Conservation (phyloP, 1,140 invertebrate species). For the Monochamus saltuarius region DNA sequence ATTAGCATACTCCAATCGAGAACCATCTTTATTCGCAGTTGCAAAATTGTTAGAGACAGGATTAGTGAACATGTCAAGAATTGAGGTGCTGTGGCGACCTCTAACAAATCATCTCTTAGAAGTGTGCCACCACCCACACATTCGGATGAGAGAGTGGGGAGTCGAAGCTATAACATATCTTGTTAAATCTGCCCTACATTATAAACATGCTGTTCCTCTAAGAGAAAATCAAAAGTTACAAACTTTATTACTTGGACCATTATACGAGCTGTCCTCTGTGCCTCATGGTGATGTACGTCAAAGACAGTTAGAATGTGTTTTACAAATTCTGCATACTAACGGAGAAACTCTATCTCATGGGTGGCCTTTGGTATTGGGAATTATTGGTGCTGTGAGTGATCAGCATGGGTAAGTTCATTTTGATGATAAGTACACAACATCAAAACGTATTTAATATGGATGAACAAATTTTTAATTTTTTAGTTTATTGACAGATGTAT, state of each 20-base stretch:
- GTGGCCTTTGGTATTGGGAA: constrained; percentile 92
- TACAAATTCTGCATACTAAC: constrained; percentile 88
- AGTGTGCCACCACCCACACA: constrained; percentile 94
- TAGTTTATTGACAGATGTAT: too few species aligned
- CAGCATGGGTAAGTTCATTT: constrained; percentile 78
- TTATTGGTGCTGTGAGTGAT: constrained; percentile 91
- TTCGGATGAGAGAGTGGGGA: constrained; percentile 95
- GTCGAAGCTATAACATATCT: constrained; percentile 95
- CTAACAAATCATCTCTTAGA: constrained; percentile 95
- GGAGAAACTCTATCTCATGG: constrained; percentile 89
- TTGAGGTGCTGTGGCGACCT: constrained; percentile 94
- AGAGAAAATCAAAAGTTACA: constrained; percentile 87
- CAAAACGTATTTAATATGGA: too few species aligned
- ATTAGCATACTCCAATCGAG: constrained; percentile 92
- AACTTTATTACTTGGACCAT: constrained; percentile 80
- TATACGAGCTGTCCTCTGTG: constrained; percentile 87
- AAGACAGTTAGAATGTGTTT: constrained; percentile 91
- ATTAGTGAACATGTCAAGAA: constrained; percentile 88
- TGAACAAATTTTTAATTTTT: too few species aligned
- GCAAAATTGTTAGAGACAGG: constrained; percentile 96
- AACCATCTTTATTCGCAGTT: constrained; percentile 95
- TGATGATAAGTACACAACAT: too few species aligned
- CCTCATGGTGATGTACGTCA: constrained; percentile 91
- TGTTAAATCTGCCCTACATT: constrained; percentile 88
- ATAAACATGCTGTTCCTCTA: constrained; percentile 81